Conservation (phyloP, 2,113 vertebrate genomes). For the Dissostichus mawsoni region DNA sequence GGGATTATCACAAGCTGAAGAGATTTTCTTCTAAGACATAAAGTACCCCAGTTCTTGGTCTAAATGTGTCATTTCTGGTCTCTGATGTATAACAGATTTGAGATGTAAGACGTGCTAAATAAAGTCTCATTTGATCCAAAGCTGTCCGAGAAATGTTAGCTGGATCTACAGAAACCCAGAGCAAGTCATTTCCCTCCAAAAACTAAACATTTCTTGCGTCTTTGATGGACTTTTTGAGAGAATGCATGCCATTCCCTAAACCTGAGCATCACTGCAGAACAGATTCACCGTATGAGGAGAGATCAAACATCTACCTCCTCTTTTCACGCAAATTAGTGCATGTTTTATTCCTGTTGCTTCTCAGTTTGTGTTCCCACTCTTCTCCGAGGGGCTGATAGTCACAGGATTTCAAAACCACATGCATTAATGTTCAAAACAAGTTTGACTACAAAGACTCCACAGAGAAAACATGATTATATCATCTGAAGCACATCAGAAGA, state of each 20-base stretch:
- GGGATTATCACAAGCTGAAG: no score
- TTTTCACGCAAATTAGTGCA: not conserved
- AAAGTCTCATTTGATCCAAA: not conserved
- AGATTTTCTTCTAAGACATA: no score
- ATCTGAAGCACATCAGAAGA: not conserved
- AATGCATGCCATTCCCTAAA: no score
- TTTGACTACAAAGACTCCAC: not conserved
- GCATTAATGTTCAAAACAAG: not conserved
- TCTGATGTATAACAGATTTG: not conserved
- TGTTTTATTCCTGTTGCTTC: no score
- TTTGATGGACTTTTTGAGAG: no score
- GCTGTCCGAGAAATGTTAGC: not conserved
- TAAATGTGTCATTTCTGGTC: not conserved
- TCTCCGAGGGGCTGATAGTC: conserved; percentile 10
- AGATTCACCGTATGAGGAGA: no score
- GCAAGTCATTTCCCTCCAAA: not conserved
- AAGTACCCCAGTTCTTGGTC: not conserved
- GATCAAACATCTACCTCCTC: not conserved
- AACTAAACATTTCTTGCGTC: no score
- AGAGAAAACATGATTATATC: no score
- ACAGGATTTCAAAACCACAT: conserved; percentile 1
- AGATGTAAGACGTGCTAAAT: not conserved
- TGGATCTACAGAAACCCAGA: not conserved
- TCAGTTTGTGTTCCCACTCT: not conserved
- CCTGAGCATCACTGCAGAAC: not conserved